Base-by-base conservation (phyloP, 37 sponge, comb jelly and placozoan species). In the Eunapius fragilis region DNA sequence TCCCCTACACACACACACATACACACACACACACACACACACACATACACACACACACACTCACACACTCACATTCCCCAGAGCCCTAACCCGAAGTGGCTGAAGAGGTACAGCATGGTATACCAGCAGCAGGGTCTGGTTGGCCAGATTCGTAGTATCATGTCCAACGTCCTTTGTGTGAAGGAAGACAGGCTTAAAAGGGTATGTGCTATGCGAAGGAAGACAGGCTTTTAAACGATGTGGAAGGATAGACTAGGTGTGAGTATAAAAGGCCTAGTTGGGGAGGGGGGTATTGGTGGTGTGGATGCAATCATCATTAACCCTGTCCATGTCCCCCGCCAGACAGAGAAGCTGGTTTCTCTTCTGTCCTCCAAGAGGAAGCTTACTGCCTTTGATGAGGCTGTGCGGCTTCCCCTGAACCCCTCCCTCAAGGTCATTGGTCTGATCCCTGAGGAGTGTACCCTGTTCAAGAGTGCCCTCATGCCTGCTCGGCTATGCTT, bases 391-490 rank as follows among this genome's bases (percentile, higher is more conserved):
- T 91, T 91, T 67, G 45, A 48, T n/a, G 80, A 75, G 7, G 78
- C 89, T 22, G 85, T 87, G 31, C 67, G 92, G 19, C 85, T 92
- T 4, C 92, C 92, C 27, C 81, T 92, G n/a, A 87, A 91, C 69
- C 91, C 91, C 23, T 11, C 26, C 10, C 71, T 81, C 24, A 80
- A 71, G 84, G 90, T 89, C 24, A 78, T 76, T 35, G 92, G 94
- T 0, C 70, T 94, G 26, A 37, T 89, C 1, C 74, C 93, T 2
- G 92, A 91, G 68, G 74, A 94, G 71, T 88, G 85, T 9, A 80
- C 87, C 36, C 73, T 99, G 70, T 96, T 94, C 81, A 99, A 99
- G 89, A 99, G 99, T 82, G 89, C 90, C 25, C 77, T 97, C 48
- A 91, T 91, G 86, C 99, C 99, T 0, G 84, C 91, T 25, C 72